Conservation (phyloP, 2,888 invertebrate genomes). For the Tetheella fluctuosa region DNA sequence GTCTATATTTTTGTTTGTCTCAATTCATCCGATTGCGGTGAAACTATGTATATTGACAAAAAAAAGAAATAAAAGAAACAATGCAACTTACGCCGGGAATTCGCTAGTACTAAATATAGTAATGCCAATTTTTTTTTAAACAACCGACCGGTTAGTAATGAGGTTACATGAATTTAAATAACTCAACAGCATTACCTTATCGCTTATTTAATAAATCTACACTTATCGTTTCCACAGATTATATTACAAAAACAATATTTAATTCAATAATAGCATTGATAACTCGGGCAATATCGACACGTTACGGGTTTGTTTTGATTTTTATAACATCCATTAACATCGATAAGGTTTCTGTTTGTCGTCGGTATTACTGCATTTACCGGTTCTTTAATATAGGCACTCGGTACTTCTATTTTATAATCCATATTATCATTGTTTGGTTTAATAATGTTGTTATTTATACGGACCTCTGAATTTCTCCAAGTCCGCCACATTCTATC, state of each 20-base stretch:
- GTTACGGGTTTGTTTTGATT: slow-evolving; percentile 15
- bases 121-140: no score
- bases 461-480: slow-evolving; percentile 25
- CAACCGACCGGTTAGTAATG: no score
- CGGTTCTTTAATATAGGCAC: neutral
- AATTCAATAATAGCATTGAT: slow-evolving; percentile 9
- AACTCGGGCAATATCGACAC: neutral
- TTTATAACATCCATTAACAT: slow-evolving; percentile 14
- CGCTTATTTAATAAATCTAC: neutral
- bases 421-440: neutral
- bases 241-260: neutral
- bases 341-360: slow-evolving; percentile 3
- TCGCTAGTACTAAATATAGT: no score
- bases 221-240: neutral
- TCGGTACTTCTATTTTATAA: neutral
- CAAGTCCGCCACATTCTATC: slow-evolving; percentile 31
- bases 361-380: neutral
- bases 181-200: neutral
- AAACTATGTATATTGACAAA: no score
- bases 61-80: no score
- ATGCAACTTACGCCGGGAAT: no score
- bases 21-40: no score
- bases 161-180: neutral
- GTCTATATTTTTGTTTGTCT: no score
- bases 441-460: neutral